A percentile compares a stretch with the other conserved stretches of the same genome.
These are phyloP conservation scores for Streptopelia turtur DNA, from an alignment of 2,797 vertebrate species.

Conservation along the genomic window DNA sequence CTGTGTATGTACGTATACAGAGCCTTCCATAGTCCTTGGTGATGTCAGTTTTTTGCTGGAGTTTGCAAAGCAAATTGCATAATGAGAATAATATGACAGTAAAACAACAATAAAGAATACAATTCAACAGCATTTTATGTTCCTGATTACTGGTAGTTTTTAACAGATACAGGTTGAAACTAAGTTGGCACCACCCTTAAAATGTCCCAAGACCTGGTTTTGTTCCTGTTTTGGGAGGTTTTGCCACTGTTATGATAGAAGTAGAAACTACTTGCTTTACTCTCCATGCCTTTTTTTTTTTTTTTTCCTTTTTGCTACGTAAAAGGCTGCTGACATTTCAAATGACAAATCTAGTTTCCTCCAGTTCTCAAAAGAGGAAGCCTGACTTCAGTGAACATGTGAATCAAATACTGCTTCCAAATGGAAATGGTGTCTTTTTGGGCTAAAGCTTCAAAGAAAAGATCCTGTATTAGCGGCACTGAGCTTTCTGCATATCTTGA, in stretches of 20 bases:
- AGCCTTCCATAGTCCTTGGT: background rate
- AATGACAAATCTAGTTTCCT: slow-evolving; percentile 35
- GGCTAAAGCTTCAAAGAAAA: background rate
- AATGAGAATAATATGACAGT: background rate
- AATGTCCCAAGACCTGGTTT: slow-evolving; percentile 1
- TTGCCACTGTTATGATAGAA: background rate
- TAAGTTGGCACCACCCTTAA: background rate
- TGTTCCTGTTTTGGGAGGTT: slow-evolving; percentile 32
- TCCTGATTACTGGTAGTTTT: background rate
- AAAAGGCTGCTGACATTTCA: slow-evolving; percentile 47
- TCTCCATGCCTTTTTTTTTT: background rate
- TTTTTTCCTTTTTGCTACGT: background rate
- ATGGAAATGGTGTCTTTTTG: slow-evolving; percentile 1
- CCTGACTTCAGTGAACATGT: slow-evolving; percentile 6
- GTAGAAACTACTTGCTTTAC: background rate
- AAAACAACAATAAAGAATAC: background rate
- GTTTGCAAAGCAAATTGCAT: background rate
- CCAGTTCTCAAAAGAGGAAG: slow-evolving; percentile 56
- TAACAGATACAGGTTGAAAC: background rate
- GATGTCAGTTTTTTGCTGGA: background rate
- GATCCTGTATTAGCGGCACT: background rate
- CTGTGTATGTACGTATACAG: background rate
- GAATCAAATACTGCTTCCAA: slow-evolving; percentile 30
- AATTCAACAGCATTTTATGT: background rate
- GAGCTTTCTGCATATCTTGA: background rate